phyloP scores from a whole-genome alignment of 2,888 invertebrate genomes.

The Elgonia sp. region DNA sequence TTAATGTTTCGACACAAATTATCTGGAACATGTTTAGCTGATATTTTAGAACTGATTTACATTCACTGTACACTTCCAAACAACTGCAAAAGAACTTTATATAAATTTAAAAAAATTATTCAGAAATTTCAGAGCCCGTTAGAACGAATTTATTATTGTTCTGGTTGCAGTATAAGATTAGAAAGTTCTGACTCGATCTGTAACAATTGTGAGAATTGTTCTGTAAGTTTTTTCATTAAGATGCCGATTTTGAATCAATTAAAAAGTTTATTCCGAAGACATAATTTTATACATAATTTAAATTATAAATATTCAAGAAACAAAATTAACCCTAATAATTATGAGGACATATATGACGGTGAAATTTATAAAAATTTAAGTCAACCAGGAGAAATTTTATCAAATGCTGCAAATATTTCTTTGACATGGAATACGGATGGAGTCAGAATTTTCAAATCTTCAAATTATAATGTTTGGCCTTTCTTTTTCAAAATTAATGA shows the following conservation, averaged over 20 bases:
- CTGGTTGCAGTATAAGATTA: conserved; percentile 1
- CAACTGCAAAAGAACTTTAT: conserved; percentile 8
- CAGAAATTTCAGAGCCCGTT: conserved; percentile 23
- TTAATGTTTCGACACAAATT: too few species aligned
- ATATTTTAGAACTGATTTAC: too few species aligned
- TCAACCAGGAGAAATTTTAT: conserved; percentile 11
- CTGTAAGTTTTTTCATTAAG: neutral
- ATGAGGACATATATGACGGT: conserved; percentile 21
- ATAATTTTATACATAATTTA: neutral
- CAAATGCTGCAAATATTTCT: neutral
- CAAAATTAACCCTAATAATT: conserved; percentile 11
- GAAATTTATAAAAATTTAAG: conserved; percentile 21
- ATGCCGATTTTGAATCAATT: neutral
- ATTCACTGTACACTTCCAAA: neutral
- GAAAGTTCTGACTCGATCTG: neutral
- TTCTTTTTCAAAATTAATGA: conserved; percentile 13
- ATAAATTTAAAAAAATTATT: conserved; percentile 40
- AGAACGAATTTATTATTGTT: conserved; percentile 18
- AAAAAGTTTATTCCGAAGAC: conserved; percentile 1
- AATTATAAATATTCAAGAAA: neutral
- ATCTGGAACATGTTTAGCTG: too few species aligned
- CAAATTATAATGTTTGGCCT: conserved; percentile 11
- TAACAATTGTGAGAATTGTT: neutral
- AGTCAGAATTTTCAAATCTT: neutral
- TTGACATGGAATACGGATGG: neutral